Base-by-base conservation (phyloP, 2,888 invertebrate genomes). In the Eudasyphora cyanicolor region DNA sequence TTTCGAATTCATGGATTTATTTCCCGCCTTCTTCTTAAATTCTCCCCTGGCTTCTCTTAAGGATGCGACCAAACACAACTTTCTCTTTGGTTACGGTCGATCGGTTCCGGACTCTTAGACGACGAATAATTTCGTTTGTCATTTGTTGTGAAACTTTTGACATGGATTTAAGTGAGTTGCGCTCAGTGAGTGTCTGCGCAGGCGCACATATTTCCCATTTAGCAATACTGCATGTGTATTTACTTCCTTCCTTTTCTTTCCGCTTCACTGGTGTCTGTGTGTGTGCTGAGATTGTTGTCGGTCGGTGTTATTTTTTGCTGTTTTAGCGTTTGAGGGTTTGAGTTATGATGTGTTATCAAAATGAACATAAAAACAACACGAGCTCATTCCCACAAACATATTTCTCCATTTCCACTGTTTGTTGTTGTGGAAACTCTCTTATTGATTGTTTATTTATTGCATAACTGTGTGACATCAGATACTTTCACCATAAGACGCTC, bases 301-400 rank as follows among this genome's bases (percentile, higher is more conserved):
- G n/a, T n/a, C 1, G 21, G 17, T 71, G 27, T 60, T 76, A 32
- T 29, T 14, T 6, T 57, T 57, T 73, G 21, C 35, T 60, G 35
- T 19, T 27, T 2, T 8, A 14, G 32, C 21, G 7, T 73, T 80
- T 75, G 77, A 81, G 83, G 54, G 78, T 81, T 84, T 81, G 42
- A 84, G 71, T 81, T 84, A 84, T 81, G 83, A 81, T 60, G 80
- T 84, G 83, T 32, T 78, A 81, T 67, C 45, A 10, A 78, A 77
- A 78, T 62, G 42, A 42, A 57, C 73, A 38, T n/a, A 27, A 74
- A 32, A 64, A 75, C 57, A 84, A 73, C 38, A 67, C 67, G 67
- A 67, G 67, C 67, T 24, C 42, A 42, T 38, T 67, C 19, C 24
- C 14, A 42, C 21, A 62, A 32, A 60, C 35, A 38, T 24, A 67